Evolutionary conservation across 2,888 invertebrate species (phyloP), one percentile per base, ranked within the genome.

Genomic region (Watsonalla binaria): DNA sequence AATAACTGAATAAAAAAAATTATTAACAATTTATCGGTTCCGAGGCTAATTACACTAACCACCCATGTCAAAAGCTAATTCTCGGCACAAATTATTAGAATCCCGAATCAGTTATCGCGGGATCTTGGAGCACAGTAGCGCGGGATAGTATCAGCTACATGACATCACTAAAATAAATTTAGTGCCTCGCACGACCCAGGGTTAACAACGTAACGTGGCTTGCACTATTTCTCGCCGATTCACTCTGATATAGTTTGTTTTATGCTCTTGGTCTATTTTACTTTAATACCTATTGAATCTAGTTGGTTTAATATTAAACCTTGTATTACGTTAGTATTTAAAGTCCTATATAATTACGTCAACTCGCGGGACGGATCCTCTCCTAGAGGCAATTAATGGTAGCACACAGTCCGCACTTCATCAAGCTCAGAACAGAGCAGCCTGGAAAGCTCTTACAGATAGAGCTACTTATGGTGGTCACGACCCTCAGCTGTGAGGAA

Each of bases 121-220:
- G 68, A 83, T 84, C 82, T 78, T 67, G 62, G 70, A 75, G 73
- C 67, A 77, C 82, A 68, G 86, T 85, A 86, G 86, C 84, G 62
- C 72, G 72, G 71, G 84, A 79, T 81, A 80, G 76, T 84, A 86
- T 86, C 84, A 76, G 60, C 64, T 65, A 76, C 78, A 67, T 72
- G 78, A 83, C 84, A 86, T 82, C 85, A 80, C 80, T 80, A 80
- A 82, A 82, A 81, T 81, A 82, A 82, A 84, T 84, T 80, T 81
- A 84, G 80, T 80, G 75, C 73, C 75, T 72, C 68, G 65, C 71
- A 63, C 73, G 77, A 76, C 76, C 82, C 70, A 59, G 73, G 83
- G 84, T 85, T 86, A 84, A 85, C 83, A 76, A 79, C 78, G 79
- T 68, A 66, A 70, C 65, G 68, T 75, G 76, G 74, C 67, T 77